Conservation (phyloP, 64 coral and sea anemone genomes). For the Dendrophyllia cribrosa region DNA sequence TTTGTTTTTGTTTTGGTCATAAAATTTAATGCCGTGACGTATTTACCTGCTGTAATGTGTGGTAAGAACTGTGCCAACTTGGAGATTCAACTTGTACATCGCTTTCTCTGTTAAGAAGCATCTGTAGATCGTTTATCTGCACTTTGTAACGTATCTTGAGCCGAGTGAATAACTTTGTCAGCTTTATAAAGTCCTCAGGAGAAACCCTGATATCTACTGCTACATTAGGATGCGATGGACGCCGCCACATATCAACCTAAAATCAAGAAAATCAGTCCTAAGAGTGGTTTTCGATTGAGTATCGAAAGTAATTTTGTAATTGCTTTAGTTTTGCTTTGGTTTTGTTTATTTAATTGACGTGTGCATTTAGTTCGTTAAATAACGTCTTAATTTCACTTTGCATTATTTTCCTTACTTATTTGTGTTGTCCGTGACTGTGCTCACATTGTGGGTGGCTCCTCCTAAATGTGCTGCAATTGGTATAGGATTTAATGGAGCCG, state of each 20-base stretch:
- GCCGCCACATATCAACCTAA: slow-evolving; percentile 21
- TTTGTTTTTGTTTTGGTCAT: background rate
- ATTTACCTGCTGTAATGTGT: slow-evolving; percentile 9
- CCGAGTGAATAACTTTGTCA: background rate
- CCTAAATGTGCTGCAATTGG: no score
- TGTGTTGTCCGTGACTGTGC: no score
- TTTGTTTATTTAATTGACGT: no score
- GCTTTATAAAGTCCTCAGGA: background rate
- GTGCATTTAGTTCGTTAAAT: no score
- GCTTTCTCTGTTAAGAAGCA: background rate
- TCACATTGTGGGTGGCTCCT: no score
- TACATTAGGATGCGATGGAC: background rate
- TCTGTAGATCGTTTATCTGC: slow-evolving; percentile 5
- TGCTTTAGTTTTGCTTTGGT: no score
- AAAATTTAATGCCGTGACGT: background rate
- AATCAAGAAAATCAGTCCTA: background rate
- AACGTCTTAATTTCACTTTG: no score
- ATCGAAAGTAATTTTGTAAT: no score
- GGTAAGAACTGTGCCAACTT: slow-evolving; percentile 2
- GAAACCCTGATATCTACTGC: slow-evolving; percentile 16
- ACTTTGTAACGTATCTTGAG: slow-evolving; percentile 1
- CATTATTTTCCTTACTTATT: no score
- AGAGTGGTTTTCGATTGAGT: no score
- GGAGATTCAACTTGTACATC: background rate
- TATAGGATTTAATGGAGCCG: no score